Evolutionary conservation across 1,140 invertebrate genomes (phyloP), one percentile per base, ranked within the genome.

Genomic region (Drosophila santomea): DNA sequence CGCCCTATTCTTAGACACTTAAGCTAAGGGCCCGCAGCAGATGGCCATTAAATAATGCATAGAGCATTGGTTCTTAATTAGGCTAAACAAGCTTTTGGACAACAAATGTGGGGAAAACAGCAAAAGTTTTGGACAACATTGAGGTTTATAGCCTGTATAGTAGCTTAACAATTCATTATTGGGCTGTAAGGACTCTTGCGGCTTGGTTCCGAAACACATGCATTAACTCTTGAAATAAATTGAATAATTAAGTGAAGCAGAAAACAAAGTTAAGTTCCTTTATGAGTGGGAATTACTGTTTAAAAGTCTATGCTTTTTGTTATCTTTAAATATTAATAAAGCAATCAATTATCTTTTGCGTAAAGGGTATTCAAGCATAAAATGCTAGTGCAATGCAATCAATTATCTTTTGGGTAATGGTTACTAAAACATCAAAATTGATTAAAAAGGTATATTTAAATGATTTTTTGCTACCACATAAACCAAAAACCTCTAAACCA

Each of bases 41-140:
- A 52, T 64, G 74, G 38, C 56, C 28, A 45, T 58, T 86, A 58
- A 88, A 82, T 85, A 81, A 81, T 78, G 58, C 58, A 88, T 48
- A 47, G 20, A 48, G 54, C 61, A 66, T 54, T 81, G 61, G 67
- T 51, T 67, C 62, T 82, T 88, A 82, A 85, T 85, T 78, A 80
- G 57, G 58, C 80, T 80, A 60, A 60, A 62, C 59, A 50, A 66
- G 47, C 68, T 48, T 69, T 83, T 67, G 39, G 55, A 45, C 56
- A 64, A 41, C 72, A 71, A 80, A 72, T 76, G 36, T 17, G 38
- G 58, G 56, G 3, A 54, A 58, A 62, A 62, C 75, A 32, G 43
- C 12, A 2, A 63, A 67, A 66, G 44, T 50, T 41, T 1, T 2
- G 35, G 32, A 35, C n/a, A 7, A 43, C 20, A 63, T 64, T 62